Percentiles rank a stretch among this genome's conserved stretches.
Evolutionary conservation across 2,113 vertebrate genomes (phyloP).

Genomic region (Phalacrocorax aristotelis): DNA sequence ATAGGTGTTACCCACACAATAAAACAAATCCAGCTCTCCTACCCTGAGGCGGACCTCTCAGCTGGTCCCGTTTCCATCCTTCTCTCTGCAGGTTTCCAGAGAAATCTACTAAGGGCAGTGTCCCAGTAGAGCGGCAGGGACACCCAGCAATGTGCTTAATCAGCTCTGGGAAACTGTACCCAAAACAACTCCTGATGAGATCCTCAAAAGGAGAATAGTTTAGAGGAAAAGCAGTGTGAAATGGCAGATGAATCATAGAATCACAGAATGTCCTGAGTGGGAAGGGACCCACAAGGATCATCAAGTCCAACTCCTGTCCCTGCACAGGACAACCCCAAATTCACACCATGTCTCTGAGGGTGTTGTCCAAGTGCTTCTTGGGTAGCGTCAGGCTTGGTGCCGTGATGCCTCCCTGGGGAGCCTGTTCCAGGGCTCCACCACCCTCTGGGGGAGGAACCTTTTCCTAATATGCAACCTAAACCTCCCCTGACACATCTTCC

Average conservation of each 20-base stretch:
- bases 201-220: neutral
- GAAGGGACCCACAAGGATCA: too few species aligned
- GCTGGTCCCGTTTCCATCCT: neutral
- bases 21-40: neutral
- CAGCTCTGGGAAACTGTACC: neutral
- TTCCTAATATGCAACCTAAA: too few species aligned
- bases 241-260: neutral
- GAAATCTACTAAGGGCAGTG: neutral
- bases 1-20: neutral
- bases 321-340: too few species aligned
- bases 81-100: neutral
- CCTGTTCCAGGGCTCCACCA: too few species aligned
- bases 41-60: neutral
- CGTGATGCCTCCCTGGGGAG: too few species aligned
- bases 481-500: too few species aligned
- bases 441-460: too few species aligned
- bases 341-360: too few species aligned
- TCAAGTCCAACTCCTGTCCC: too few species aligned
- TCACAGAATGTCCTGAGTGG: too few species aligned
- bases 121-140: neutral
- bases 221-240: neutral
- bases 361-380: too few species aligned
- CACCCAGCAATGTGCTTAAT: neutral
- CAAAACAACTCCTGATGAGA: neutral
- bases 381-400: too few species aligned